A percentile compares a stretch with the other conserved stretches of the same genome.
Conservation (phyloP, 2,888 invertebrate species). For the Tiliacea citrago region DNA sequence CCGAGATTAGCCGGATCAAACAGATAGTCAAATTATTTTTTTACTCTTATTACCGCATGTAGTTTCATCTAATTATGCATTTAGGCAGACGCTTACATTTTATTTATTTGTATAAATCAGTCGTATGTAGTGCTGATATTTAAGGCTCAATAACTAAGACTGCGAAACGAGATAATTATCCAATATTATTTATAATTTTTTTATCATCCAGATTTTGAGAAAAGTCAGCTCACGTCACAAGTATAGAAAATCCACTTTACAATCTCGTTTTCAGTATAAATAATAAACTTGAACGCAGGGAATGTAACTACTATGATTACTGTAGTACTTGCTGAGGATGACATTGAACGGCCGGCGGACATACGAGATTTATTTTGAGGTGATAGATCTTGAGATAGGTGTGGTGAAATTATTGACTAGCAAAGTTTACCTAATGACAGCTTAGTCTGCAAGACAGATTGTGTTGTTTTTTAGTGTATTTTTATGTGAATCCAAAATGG, state of each 20-base stretch:
- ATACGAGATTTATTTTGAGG: slow-evolving; percentile 54
- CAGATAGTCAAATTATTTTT: no score
- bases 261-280: slow-evolving; percentile 37
- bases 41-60: no score
- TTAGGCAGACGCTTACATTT: no score
- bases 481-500: background rate
- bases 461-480: background rate
- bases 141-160: background rate
- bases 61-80: no score
- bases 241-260: slow-evolving; percentile 17
- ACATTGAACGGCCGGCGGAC: slow-evolving; percentile 41
- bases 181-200: no score
- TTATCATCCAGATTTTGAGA: background rate
- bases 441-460: background rate
- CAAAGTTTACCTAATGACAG: background rate
- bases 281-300: background rate
- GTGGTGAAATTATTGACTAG: no score
- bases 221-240: background rate
- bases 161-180: background rate
- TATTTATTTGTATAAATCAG: no score
- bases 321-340: slow-evolving; percentile 25
- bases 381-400: slow-evolving; percentile 40
- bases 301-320: slow-evolving; percentile 22
- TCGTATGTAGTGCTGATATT: background rate
- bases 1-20: no score